Conservation (phyloP, 2,888 invertebrate genomes). For the Ceratothoa steindachneri region DNA sequence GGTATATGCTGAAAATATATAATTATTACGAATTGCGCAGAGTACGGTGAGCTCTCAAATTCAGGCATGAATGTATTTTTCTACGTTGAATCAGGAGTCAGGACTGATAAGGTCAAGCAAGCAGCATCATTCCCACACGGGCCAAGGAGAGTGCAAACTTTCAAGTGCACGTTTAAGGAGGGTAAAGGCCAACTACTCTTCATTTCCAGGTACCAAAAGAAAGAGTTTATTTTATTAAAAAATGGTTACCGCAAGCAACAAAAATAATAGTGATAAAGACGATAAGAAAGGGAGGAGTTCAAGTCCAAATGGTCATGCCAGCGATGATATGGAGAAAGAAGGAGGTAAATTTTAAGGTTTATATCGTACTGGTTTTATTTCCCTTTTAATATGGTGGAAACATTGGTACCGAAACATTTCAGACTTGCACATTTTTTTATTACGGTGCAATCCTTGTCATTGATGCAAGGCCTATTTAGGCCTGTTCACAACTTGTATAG, state of each 20-base stretch:
- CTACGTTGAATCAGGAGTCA: too few species aligned
- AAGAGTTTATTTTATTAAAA: background rate
- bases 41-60: background rate
- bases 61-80: background rate
- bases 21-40: too few species aligned
- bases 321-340: slow-evolving; percentile 3
- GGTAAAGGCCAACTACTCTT: background rate
- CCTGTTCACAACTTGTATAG: too few species aligned
- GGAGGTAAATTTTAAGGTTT: slow-evolving; percentile 11
- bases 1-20: too few species aligned
- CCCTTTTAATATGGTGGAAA: too few species aligned
- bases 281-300: slow-evolving; percentile 1
- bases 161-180: too few species aligned
- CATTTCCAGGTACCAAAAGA: background rate
- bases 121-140: background rate
- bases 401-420: too few species aligned
- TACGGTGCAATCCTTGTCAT: too few species aligned
- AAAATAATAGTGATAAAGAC: slow-evolving; percentile 6
- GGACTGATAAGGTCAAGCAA: background rate
- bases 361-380: too few species aligned
- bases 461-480: too few species aligned
- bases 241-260: slow-evolving; percentile 1
- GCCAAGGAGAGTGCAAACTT: background rate
- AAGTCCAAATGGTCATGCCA: slow-evolving; percentile 1
- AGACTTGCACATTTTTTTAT: too few species aligned